A percentile compares a stretch with the other conserved stretches of the same genome.
phyloP scores from a whole-genome alignment of 2,888 invertebrate genomes.

The Nymphalis c-album region DNA sequence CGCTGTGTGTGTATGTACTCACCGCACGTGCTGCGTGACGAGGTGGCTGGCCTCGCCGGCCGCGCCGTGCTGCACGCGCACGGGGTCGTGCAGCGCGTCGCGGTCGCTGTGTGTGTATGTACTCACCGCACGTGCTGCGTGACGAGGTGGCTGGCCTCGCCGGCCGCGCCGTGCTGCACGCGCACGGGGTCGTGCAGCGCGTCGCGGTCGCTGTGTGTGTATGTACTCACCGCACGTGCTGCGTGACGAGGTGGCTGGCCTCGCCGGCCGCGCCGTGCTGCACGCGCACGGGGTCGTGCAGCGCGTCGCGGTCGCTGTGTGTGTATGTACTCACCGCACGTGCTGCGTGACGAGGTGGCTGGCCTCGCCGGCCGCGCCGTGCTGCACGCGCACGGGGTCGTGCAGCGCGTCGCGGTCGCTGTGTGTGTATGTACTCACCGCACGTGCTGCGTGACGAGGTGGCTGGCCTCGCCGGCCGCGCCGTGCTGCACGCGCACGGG shows the following conservation, averaged over 20 bases:
- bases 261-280: conserved; percentile 96
- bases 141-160: conserved; percentile 97
- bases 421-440: no score
- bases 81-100: conserved; percentile 96
- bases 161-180: conserved; percentile 95
- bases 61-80: conserved; percentile 96
- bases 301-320: conserved; percentile 95
- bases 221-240: conserved; percentile 87
- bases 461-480: conserved; percentile 95
- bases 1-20: no score
- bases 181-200: conserved; percentile 96
- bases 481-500: conserved; percentile 98
- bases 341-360: conserved; percentile 96
- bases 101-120: no score
- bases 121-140: conserved; percentile 89
- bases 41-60: conserved; percentile 97
- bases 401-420: conserved; percentile 95
- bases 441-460: conserved; percentile 95
- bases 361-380: conserved; percentile 96
- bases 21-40: conserved; percentile 92
- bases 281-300: conserved; percentile 96
- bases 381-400: conserved; percentile 97
- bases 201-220: conserved; percentile 96
- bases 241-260: conserved; percentile 96
- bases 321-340: conserved; percentile 84